A percentile compares a stretch with the other conserved stretches of the same genome.
phyloP scores from a whole-genome alignment of 2,113 vertebrate genomes.

The Gobio gobio region DNA sequence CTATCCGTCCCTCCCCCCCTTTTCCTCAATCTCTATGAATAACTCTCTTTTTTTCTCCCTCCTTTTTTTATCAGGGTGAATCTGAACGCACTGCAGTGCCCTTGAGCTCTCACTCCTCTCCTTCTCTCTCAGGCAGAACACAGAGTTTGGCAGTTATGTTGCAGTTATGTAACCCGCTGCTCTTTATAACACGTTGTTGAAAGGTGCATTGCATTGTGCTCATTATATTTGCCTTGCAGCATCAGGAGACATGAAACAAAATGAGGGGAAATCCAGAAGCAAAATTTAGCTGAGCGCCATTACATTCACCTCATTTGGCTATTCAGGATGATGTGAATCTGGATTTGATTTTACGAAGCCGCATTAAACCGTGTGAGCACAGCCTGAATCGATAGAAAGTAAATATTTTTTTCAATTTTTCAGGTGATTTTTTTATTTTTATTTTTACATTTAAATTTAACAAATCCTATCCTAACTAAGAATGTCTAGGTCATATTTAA shows the following conservation, averaged over 20 bases:
- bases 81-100: conserved; percentile 55
- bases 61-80: conserved; percentile 30
- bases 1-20: not conserved
- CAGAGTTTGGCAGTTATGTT: conserved; percentile 32
- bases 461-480: not conserved
- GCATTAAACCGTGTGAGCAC: not conserved
- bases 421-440: not conserved
- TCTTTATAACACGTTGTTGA: conserved; percentile 39
- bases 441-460: not conserved
- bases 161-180: conserved; percentile 39
- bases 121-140: not conserved
- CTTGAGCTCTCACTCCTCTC: conserved; percentile 48
- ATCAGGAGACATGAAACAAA: not conserved
- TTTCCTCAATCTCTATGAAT: conserved; percentile 26
- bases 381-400: not conserved
- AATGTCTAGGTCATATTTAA: not conserved
- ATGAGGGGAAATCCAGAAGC: not conserved
- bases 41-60: not conserved
- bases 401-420: no score
- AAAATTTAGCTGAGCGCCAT: not conserved
- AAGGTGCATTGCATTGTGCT: conserved; percentile 31
- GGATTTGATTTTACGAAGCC: not conserved
- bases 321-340: not conserved
- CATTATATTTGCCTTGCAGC: conserved; percentile 14
- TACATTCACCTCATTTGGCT: not conserved